These are phyloP conservation scores for Sarcoramphus papa DNA, from an alignment of 2,797 vertebrate species.

Conservation along the genomic window DNA sequence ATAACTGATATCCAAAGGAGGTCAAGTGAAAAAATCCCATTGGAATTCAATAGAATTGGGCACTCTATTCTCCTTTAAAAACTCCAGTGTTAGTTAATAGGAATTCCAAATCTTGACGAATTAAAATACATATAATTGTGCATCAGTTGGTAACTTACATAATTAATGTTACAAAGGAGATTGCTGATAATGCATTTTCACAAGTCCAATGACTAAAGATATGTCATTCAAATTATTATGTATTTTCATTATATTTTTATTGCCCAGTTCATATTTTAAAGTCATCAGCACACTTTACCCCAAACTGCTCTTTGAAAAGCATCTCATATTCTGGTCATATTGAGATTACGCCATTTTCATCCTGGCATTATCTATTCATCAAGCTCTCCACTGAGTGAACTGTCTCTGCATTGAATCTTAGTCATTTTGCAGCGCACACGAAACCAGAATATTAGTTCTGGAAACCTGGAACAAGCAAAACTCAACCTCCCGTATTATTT, in stretches of 20 bases:
- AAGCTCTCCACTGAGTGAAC: not conserved
- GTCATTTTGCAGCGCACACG: not conserved
- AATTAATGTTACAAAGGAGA: not conserved
- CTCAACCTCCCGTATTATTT: not conserved
- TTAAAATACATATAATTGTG: not conserved
- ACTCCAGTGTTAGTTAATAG: not conserved
- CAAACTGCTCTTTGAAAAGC: not conserved
- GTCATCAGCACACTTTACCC: not conserved
- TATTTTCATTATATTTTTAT: not conserved
- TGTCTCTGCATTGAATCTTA: not conserved
- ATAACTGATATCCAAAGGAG: not conserved
- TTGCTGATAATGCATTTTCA: not conserved
- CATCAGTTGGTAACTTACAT: not conserved
- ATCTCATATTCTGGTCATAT: not conserved
- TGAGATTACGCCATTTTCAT: not conserved
- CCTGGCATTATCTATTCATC: not conserved
- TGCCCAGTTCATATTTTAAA: not conserved
- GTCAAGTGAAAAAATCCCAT: not conserved
- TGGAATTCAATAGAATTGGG: not conserved
- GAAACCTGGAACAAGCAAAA: not conserved
- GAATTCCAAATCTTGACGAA: not conserved
- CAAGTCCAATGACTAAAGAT: not conserved
- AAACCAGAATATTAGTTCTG: not conserved
- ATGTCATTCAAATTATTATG: not conserved
- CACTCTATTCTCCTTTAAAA: not conserved